phyloP scores from a whole-genome alignment of 2,888 invertebrate genomes.

The Alviniconcha strummeri region DNA sequence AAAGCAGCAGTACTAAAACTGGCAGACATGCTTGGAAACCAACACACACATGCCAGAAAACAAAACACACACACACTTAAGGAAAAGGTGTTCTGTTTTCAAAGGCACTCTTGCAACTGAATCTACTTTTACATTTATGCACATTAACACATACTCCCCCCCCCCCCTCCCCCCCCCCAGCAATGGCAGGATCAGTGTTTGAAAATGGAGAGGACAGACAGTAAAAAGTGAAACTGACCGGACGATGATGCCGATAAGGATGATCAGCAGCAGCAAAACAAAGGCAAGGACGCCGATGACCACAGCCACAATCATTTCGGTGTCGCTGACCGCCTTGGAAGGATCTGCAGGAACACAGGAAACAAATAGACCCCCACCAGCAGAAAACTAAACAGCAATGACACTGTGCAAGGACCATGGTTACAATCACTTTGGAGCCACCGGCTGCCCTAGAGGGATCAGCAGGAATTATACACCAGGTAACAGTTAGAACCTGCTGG shows the following conservation, averaged over 20 bases:
- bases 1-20: too few species aligned
- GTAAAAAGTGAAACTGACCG: not conserved
- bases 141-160: too few species aligned
- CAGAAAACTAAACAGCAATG: too few species aligned
- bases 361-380: not conserved
- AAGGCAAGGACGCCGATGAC: not conserved
- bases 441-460: not conserved
- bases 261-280: not conserved
- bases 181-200: too few species aligned
- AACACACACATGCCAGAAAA: too few species aligned
- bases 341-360: not conserved
- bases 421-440: not conserved
- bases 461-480: not conserved
- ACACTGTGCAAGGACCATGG: not conserved
- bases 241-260: constrained; percentile 2
- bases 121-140: too few species aligned
- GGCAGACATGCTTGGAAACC: too few species aligned
- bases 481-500: not conserved
- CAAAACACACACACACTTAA: too few species aligned
- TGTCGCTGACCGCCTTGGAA: not conserved
- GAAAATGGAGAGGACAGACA: too few species aligned
- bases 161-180: too few species aligned
- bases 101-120: too few species aligned
- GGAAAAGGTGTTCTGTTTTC: too few species aligned
- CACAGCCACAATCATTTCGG: not conserved